Base-by-base conservation (phyloP, 64 coral and sea anemone species). In the Montipora sp. region DNA sequence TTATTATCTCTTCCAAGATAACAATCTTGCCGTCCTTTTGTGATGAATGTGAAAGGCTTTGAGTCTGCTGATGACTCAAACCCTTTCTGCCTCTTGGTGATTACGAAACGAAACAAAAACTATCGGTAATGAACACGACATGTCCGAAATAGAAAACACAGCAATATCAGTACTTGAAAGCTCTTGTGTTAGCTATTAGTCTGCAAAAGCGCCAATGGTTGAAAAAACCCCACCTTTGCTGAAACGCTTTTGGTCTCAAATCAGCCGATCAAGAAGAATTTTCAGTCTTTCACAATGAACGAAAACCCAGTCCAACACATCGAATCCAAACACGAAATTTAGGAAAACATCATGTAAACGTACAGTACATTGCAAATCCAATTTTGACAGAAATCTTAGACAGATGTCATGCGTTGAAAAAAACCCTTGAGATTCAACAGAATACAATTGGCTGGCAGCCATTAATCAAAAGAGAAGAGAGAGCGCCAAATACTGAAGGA, bases 381-480 rank as follows among this genome's bases (percentile, higher is more conserved):
- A 45, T 85, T 85, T 72, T 13, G 46, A 5, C 15, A 18, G 44
- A 72, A 85, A 85, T 70, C 50, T 19, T 50, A 85, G 66, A 43
- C 82, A 85, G 36, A 85, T 85, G 82, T 68, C 46, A 49, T 16
- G 47, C 65, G 18, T 50, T 10, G 44, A 69, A 50, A 36, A 36
- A 85, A 59, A 67, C 44, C 59, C 66, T 66, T 20, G 59, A 85
- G 63, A 85, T 85, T 85, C 82, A 85, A 70, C 82, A 72, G 82
- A 85, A 85, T 50, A 72, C 82, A 71, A 85, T 72, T 85, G 82
- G 82, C 63, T 48, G 63, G 6, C 68, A 45, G 63, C 82, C 82
- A 85, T 85, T 85, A 85, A 85, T 85, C 82, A 85, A 85, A 85
- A 85, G 43, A 85, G 49, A 45, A 85, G 46, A 85, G 66, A 72